Percentiles rank a stretch among this genome's conserved stretches.
phyloP scores from a whole-genome alignment of 2,797 vertebrate genomes.

The Neopelma chrysocephalum region DNA sequence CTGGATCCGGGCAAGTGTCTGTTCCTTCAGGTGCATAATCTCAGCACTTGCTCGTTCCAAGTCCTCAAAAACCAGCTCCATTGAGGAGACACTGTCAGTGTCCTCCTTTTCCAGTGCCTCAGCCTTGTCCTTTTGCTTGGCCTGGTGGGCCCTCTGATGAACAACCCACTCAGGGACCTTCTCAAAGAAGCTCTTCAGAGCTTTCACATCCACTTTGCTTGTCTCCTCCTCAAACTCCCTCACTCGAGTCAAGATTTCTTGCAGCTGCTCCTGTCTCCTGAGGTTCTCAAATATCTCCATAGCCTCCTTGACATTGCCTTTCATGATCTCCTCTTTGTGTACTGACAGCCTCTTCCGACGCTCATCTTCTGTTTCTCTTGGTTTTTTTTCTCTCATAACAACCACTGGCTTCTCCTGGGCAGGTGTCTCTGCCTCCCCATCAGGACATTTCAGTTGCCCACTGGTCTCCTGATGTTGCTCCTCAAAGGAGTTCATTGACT shows the following conservation, averaged over 20 bases:
- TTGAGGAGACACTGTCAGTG: conserved; percentile 74
- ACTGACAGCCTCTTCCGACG: conserved; percentile 85
- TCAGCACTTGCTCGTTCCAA: conserved; percentile 90
- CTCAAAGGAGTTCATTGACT: neutral
- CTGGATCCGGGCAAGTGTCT: conserved; percentile 88
- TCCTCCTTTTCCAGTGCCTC: conserved; percentile 53
- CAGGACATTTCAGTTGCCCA: neutral
- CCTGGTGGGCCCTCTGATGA: conserved; percentile 52
- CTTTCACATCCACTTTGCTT: conserved; percentile 80
- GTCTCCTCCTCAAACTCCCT: conserved; percentile 87
- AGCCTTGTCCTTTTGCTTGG: conserved; percentile 39
- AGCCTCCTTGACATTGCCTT: conserved; percentile 81
- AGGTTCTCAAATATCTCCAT: conserved; percentile 88
- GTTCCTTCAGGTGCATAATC: conserved; percentile 90
- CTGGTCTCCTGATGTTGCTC: neutral
- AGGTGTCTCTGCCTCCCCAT: neutral
- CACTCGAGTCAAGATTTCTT: conserved; percentile 84
- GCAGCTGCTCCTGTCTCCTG: conserved; percentile 85
- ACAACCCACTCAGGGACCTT: conserved; percentile 83
- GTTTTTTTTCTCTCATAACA: conserved; percentile 63
- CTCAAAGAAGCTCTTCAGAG: conserved; percentile 85
- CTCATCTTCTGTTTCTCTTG: conserved; percentile 81
- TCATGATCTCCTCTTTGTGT: conserved; percentile 92
- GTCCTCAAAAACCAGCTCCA: conserved; percentile 89
- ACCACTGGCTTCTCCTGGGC: conserved; percentile 39